Base-by-base conservation (phyloP, 2,888 invertebrate species). In the Scaptomyza caliginosa region DNA sequence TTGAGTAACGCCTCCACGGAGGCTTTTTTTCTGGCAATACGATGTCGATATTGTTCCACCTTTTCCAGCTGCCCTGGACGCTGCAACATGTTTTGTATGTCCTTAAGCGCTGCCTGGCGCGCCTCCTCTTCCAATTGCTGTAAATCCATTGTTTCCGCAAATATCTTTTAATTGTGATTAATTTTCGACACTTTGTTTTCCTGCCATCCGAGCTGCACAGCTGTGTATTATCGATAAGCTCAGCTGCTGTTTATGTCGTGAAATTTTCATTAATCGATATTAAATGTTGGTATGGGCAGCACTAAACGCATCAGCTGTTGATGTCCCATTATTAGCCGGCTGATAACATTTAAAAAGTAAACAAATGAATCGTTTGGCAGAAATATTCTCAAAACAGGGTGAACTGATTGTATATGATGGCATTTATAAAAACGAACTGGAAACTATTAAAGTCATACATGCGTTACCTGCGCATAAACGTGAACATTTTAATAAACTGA, bases 61-160 rank as follows among this genome's bases (percentile, higher is more conserved):
- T 97, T 99, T 90, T 99, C 99, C 65, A 99, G 92, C 89, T 99
- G 99, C 11, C 98, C 99, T 0, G 99, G 98, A 51, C 97, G 93
- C 92, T 98, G 98, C 83, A 98, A 93, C 94, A 98, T 96, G 89
- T 96, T 98, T 88, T 96, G 96, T 4, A 98, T 96, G 92, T 96
- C 96, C 88, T 96, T 95, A 42, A 95, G 94, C 0, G 96, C 96
- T 7, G 95, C 94, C 23, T 93, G 93, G 86, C 95, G 95, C 0
- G 96, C 96, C 88, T 95, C 94, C 59, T 94, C 94, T 89, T 97
- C 96, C 71, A 96, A 92, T 90, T 95, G 94, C 80, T 94, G 93
- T 93, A 95, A 75, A 68, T 91, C 91, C 92, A 92, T 91, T 26
- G 1, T 52, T n/a, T 3, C 11, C 19, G n/a, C 26, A 17, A 45